These are phyloP conservation scores for Apteryx owenii DNA, from an alignment of 2,113 vertebrate species.

Conservation along the genomic window DNA sequence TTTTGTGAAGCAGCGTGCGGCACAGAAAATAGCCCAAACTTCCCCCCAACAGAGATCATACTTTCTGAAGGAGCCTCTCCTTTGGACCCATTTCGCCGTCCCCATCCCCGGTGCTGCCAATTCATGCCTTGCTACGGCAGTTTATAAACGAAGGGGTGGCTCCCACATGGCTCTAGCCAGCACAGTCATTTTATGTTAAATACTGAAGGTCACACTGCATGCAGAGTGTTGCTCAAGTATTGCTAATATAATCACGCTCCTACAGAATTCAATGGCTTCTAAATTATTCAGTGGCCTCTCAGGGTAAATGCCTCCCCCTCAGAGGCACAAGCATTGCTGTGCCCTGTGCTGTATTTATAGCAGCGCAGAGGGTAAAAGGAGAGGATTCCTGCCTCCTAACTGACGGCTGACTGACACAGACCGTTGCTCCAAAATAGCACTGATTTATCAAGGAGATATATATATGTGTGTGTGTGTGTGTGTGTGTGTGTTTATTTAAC, in stretches of 20 bases:
- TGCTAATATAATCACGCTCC: fast-evolving
- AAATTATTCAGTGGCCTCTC: background rate
- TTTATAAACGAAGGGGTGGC: fast-evolving
- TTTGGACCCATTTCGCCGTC: background rate
- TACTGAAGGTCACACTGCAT: background rate
- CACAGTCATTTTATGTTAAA: background rate
- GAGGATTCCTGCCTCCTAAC: background rate
- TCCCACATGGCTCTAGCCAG: background rate
- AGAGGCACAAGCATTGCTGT: fast-evolving
- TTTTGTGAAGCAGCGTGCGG: background rate
- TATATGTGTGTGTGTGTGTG: too few relatives aligned
- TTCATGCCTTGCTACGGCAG: background rate
- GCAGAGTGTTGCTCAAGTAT: background rate
- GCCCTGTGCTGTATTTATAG: background rate
- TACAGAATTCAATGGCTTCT: background rate
- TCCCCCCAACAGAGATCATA: background rate
- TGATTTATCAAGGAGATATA: background rate
- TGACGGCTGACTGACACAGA: background rate
- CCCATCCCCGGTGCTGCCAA: fast-evolving
- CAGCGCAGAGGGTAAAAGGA: background rate
- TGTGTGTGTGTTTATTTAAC: too few relatives aligned
- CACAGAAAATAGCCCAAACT: background rate
- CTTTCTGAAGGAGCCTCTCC: background rate
- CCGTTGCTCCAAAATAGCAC: background rate
- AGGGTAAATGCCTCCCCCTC: background rate